These are phyloP conservation scores for Lagopus muta DNA, from an alignment of 2,113 vertebrate genomes.

Conservation along the genomic window DNA sequence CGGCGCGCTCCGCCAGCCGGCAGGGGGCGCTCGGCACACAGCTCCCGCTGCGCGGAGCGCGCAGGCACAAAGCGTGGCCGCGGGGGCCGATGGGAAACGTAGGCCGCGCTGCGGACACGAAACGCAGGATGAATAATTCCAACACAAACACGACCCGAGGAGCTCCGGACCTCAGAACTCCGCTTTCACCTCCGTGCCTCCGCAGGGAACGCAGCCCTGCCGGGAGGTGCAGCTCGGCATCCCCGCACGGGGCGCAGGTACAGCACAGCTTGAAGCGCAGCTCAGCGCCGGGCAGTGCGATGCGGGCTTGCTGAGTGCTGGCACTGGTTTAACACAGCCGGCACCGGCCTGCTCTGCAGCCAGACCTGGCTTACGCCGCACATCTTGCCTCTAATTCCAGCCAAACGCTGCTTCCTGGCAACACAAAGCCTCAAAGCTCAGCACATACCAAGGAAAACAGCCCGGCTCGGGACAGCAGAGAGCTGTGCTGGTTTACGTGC, in stretches of 20 bases:
- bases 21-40: no score
- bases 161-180: no score
- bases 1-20: no score
- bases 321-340: not conserved
- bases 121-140: no score
- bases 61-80: no score
- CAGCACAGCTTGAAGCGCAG: not conserved
- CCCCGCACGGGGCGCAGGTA: not conserved
- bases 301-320: not conserved
- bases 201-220: no score
- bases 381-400: not conserved
- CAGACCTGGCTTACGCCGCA: not conserved
- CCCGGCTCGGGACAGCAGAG: not conserved
- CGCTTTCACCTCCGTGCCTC: no score
- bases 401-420: not conserved
- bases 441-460: not conserved
- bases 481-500: fast-evolving
- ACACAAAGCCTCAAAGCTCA: not conserved
- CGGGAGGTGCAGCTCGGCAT: no score
- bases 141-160: no score
- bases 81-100: no score
- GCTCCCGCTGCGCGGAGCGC: no score
- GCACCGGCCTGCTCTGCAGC: not conserved
- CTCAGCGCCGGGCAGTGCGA: fast-evolving
- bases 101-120: no score